Evolutionary conservation across 2,797 vertebrate species (phyloP).

Genomic region (Emydoidea blandingii): DNA sequence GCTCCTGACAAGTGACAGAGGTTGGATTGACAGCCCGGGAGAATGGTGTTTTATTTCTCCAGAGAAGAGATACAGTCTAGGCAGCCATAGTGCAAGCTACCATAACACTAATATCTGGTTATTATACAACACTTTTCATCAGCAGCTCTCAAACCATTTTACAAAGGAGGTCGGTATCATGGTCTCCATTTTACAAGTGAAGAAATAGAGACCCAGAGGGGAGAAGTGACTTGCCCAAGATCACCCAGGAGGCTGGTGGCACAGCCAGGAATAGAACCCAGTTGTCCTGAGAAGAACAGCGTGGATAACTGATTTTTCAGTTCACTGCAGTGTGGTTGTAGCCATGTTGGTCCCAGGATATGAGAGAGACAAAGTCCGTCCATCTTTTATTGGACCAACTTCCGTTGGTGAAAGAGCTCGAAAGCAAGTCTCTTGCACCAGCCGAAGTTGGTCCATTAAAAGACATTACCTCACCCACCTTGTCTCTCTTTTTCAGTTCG

Average conservation of each 20-base stretch:
- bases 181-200: neutral
- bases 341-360: neutral
- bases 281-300: neutral
- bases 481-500: neutral
- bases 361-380: neutral
- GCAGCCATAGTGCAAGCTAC: neutral
- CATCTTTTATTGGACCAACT: neutral
- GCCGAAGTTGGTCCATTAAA: neutral
- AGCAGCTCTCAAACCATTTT: neutral
- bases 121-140: neutral
- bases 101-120: neutral
- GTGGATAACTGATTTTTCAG: neutral
- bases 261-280: neutral
- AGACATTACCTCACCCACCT: neutral
- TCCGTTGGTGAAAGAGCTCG: neutral
- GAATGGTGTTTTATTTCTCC: constrained; percentile 59
- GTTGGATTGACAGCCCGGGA: constrained; percentile 58
- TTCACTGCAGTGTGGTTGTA: neutral
- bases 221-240: neutral
- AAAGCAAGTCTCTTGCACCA: neutral
- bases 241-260: accelerated
- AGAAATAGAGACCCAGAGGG: neutral
- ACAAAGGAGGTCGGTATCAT: neutral
- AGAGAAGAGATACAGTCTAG: constrained; percentile 14
- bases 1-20: constrained; percentile 61